A percentile compares a stretch with the other conserved stretches of the same genome.
Conservation (phyloP, 2,113 vertebrate species). For the Charadrius vociferus region DNA sequence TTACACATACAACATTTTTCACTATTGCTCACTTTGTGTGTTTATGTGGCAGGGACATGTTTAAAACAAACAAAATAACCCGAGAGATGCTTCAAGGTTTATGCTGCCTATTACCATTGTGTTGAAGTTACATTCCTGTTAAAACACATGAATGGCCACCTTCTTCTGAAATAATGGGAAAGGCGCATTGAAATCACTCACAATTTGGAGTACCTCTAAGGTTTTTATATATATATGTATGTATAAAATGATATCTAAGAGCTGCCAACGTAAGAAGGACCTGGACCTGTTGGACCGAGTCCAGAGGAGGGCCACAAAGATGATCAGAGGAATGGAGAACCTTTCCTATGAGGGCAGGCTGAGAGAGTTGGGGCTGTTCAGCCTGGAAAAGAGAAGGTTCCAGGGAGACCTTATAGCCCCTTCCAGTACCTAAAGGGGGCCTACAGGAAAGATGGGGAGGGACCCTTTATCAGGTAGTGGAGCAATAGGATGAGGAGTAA, state of each 20-base stretch:
- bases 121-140: neutral
- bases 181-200: neutral
- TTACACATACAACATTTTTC: neutral
- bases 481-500: neutral
- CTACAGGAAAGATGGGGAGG: neutral
- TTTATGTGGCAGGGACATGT: neutral
- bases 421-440: neutral
- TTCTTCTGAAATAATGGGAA: neutral
- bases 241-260: neutral
- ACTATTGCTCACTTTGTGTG: neutral
- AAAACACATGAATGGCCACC: neutral
- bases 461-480: neutral
- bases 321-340: neutral
- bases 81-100: neutral
- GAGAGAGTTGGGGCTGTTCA: neutral
- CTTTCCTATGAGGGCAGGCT: neutral
- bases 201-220: neutral
- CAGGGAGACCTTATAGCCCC: neutral
- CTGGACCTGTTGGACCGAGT: neutral
- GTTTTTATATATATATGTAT: neutral
- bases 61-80: neutral
- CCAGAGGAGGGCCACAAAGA: neutral
- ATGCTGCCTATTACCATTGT: neutral
- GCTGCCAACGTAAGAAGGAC: neutral
- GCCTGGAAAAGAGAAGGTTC: neutral